phyloP scores from a whole-genome alignment of 2,888 invertebrate genomes.

The Papilio gigon region DNA sequence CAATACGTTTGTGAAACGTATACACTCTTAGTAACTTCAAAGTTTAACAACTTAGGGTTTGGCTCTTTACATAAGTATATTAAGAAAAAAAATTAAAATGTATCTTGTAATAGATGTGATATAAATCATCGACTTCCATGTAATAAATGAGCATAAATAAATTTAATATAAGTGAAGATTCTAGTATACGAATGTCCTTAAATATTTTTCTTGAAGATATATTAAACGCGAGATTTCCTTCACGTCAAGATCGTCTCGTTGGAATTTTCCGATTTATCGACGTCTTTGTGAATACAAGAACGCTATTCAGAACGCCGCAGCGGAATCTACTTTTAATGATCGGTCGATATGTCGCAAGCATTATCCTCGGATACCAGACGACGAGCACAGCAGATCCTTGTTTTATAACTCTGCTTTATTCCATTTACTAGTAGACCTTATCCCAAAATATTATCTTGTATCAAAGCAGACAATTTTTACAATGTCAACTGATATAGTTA shows the following conservation, averaged over 20 bases:
- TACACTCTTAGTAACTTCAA: not conserved
- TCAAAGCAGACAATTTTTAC: no score
- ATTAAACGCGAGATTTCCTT: conserved; percentile 27
- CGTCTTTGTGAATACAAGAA: conserved; percentile 31
- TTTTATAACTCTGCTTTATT: not conserved
- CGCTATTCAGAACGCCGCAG: conserved; percentile 34
- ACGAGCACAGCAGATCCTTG: not conserved
- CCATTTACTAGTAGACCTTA: not conserved
- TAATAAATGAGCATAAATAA: not conserved
- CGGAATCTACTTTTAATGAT: conserved; percentile 31
- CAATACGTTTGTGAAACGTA: not conserved
- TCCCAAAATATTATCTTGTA: not conserved
- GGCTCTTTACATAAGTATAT: not conserved
- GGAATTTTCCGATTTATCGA: conserved; percentile 36
- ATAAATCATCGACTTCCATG: no score
- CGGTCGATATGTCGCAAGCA: conserved; percentile 31
- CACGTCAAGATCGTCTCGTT: conserved; percentile 19
- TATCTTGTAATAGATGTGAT: not conserved
- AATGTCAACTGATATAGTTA: no score
- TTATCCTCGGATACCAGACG: conserved; percentile 27
- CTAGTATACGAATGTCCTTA: not conserved
- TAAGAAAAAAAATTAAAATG: not conserved
- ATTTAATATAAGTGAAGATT: not conserved
- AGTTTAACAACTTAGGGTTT: not conserved
- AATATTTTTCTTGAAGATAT: not conserved